Base-by-base conservation (phyloP, 2,113 vertebrate species). In the Dipodomys merriami region DNA sequence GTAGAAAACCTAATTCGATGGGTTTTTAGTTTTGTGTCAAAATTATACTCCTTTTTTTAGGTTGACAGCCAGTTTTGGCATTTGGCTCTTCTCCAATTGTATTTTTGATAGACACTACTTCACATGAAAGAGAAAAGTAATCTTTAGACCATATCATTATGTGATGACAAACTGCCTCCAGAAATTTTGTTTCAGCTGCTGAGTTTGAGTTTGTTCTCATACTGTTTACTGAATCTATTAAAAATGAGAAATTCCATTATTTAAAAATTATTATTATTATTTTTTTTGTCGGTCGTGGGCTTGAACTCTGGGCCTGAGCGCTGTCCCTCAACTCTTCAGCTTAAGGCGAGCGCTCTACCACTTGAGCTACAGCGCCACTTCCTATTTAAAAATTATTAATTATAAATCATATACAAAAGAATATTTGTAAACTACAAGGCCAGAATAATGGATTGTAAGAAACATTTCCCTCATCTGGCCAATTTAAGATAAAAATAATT, bases 31-130 rank as follows among this genome's bases (percentile, higher is more conserved):
- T 93, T 89, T 62, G 69, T 77, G 57, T n/a, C 89, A 83, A 87
- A 44, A 57, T 27, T 77, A 13, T 78, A 69, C 49, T 90, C 20
- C 39, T 84, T 95, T 93, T 90, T 44, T 82, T 84, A 79, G 15
- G 11, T 88, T 76, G 35, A 91, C n/a, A 88, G 60, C 68, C 35
- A 53, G 25, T 18, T 82, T 83, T 91, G 82, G 16, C 20, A 78
- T 79, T 84, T 93, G 86, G 60, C 57, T 92, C 8, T 74, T 95
- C 49, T 96, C 88, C 86, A 79, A 39, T 7, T 83, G 33, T 89
- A 29, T 77, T 82, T 95, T 89, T 92, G 71, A 91, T 81, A 91
- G 30, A 80, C 39, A 67, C 30, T 84, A 25, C n/a, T 96, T 62
- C 27, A 46, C 22, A 73, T 74, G 65, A 93, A 86, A 95, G 13